Percentiles rank a stretch among this genome's conserved stretches.
Evolutionary conservation across 2,113 vertebrate genomes (phyloP).

Genomic region (Orycteropus afer): DNA sequence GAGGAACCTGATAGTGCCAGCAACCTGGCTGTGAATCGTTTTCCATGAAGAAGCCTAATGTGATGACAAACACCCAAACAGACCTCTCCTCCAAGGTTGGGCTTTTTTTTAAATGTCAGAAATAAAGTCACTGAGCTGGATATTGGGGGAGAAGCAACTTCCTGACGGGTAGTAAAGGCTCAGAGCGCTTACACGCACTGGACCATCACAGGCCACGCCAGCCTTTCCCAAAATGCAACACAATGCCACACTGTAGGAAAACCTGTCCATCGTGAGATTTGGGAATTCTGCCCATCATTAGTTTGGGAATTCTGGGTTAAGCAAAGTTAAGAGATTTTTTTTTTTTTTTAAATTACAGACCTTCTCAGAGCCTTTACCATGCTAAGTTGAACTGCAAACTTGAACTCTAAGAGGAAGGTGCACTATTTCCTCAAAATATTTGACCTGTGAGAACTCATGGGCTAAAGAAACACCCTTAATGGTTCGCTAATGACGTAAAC

Average conservation of each 20-base stretch:
- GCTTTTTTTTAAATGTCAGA: neutral
- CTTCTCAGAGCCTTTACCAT: neutral
- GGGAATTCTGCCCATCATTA: neutral
- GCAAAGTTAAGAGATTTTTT: neutral
- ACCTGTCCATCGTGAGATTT: neutral
- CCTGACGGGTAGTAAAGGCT: neutral
- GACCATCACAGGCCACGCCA: neutral
- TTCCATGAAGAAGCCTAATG: neutral
- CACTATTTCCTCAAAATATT: neutral
- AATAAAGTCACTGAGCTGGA: neutral
- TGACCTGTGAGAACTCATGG: neutral
- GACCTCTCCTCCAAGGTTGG: neutral
- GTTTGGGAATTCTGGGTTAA: neutral
- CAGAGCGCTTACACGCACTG: neutral
- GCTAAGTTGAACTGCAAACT: neutral
- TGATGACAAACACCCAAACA: neutral
- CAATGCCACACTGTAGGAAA: neutral
- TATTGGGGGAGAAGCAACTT: neutral
- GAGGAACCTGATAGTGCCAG: neutral
- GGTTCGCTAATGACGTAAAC: neutral
- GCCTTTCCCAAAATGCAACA: neutral
- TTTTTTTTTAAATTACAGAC: neutral
- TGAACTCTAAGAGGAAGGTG: neutral
- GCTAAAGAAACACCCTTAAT: neutral
- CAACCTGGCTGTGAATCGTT: neutral